These are phyloP conservation scores for Drosophila kambysellisi DNA, from an alignment of 2,888 invertebrate species.

Conservation along the genomic window DNA sequence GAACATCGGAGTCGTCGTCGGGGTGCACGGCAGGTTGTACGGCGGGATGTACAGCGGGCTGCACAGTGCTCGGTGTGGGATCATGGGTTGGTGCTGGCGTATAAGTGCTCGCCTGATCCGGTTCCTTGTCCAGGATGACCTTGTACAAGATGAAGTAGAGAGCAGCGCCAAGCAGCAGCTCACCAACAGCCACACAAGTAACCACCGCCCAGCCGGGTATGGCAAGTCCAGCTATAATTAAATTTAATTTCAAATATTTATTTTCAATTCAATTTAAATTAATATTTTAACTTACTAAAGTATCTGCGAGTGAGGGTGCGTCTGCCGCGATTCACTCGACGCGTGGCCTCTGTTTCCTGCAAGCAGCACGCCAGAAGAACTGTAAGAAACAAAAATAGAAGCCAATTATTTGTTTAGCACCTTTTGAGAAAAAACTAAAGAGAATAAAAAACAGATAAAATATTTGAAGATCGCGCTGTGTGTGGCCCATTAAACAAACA, in stretches of 20 bases:
- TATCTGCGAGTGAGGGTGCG: constrained; percentile 92
- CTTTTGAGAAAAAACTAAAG: constrained; percentile 23
- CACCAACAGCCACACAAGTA: constrained; percentile 89
- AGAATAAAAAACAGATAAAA: constrained; percentile 22
- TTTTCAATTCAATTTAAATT: constrained; percentile 86
- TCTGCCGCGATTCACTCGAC: constrained; percentile 92
- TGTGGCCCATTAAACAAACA: constrained; percentile 59
- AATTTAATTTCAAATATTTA: neutral
- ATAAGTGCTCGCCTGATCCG: constrained; percentile 82
- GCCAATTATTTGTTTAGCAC: constrained; percentile 26
- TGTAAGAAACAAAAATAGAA: constrained; percentile 69
- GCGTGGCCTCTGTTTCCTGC: constrained; percentile 90
- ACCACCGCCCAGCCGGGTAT: constrained; percentile 93
- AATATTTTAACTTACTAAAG: constrained; percentile 89
- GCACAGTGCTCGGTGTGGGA: constrained; percentile 30
- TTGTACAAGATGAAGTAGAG: constrained; percentile 90
- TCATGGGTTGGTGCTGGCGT: constrained; percentile 83
- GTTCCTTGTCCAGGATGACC: constrained; percentile 86
- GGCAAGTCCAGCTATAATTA: constrained; percentile 87
- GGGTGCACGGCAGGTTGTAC: constrained; percentile 23
- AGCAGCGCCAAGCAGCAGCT: constrained; percentile 89
- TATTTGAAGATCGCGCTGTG: constrained; percentile 41
- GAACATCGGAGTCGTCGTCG: neutral
- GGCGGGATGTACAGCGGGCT: constrained; percentile 29
- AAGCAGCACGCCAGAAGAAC: constrained; percentile 89